Base-by-base conservation (phyloP, 2,113 vertebrate genomes). In the Festucalex cinctus region DNA sequence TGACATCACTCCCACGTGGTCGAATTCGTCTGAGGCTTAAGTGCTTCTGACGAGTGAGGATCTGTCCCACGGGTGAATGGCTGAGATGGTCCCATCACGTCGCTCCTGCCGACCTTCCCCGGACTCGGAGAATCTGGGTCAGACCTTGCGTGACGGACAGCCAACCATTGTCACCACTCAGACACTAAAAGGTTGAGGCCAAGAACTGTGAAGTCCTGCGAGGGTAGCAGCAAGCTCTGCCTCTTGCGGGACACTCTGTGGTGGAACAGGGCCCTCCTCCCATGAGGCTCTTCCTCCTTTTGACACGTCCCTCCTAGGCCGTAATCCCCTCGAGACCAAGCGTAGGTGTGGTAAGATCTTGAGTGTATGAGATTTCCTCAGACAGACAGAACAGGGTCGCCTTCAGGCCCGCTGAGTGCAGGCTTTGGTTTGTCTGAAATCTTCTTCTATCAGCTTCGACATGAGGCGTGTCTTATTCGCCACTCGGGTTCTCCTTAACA, bases 121-220 rank as follows among this genome's bases (percentile, higher is more conserved):
- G 68, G 35, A 48, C 68, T 36, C 8, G 20, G 64, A 19, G 70
- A 85, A 90, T 88, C 79, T 88, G 77, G 86, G 88, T 90, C 90
- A 91, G 78, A 71, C 74, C 78, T 86, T 72, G 83, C 82, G 73
- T 86, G 88, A 90, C 74, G 44, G 87, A 86, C 88, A 81, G 79
- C 67, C 78, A 68, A 68, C 83, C 85, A 84, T 89, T 86, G 85
- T 87, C 82, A 70, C 75, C 73, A 74, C 80, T 81, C 82, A 64
- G 68, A 85, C 73, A 61, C 76, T 83, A 83, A 86, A 80, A 82
- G 43, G 43, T 17, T 6, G 73, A 78, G 66, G 72, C 76, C 69
- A 66, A 79, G 75, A 80, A 77, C 74, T 72, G 68, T 66, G 76
- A 72, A 79, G 75, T 79, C 81, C 70, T 70, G 51, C 48, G 68